Conservation (phyloP, 1,140 invertebrate genomes). For the Bombus picipes region DNA sequence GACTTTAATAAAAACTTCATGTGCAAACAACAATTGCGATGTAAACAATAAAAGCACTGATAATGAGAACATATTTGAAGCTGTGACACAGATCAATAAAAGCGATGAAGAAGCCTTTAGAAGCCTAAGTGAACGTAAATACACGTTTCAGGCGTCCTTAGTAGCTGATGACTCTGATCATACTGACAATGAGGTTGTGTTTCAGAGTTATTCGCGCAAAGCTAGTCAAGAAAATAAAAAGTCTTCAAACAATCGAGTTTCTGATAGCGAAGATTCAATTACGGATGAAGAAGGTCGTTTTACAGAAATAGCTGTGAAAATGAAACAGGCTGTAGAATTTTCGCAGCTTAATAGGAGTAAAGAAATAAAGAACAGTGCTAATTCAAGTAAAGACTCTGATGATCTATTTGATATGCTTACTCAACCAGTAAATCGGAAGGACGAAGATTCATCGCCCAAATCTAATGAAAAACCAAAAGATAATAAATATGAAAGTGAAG, state of each 20-base stretch:
- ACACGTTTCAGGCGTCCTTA: neutral
- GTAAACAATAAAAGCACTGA: neutral
- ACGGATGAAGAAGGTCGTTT: conserved; percentile 54
- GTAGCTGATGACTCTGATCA: conserved; percentile 16
- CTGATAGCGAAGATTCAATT: conserved; percentile 36
- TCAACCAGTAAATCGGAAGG: conserved; percentile 38
- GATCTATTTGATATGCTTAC: conserved; percentile 63
- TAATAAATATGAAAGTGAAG: neutral
- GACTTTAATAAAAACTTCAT: neutral
- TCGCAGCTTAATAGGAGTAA: neutral
- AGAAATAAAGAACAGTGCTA: conserved; percentile 14
- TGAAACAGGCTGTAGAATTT: neutral
- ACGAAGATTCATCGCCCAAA: neutral
- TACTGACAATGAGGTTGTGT: neutral
- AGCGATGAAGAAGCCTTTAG: neutral
- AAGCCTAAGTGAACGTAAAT: conserved; percentile 5
- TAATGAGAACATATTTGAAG: conserved; percentile 11
- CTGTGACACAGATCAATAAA: conserved; percentile 4
- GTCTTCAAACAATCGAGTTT: neutral
- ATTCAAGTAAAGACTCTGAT: conserved; percentile 54
- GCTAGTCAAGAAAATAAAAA: conserved; percentile 1
- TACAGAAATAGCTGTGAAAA: conserved; percentile 34
- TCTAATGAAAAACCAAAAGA: neutral
- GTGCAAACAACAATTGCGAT: neutral
- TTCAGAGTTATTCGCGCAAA: neutral